These are phyloP conservation scores for Cirrhinus mrigala DNA, from an alignment of 2,797 vertebrate genomes.

Conservation along the genomic window DNA sequence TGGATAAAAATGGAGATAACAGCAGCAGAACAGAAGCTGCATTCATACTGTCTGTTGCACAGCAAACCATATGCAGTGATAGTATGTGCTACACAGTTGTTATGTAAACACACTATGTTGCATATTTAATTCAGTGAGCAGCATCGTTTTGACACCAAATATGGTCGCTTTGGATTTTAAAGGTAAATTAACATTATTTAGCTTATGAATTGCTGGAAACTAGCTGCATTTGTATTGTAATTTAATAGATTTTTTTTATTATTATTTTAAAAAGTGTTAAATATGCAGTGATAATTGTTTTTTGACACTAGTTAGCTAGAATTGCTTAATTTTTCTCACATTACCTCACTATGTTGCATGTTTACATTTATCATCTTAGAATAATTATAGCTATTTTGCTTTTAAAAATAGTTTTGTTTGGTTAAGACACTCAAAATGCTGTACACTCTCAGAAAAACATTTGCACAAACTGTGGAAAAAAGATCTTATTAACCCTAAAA, in stretches of 20 bases:
- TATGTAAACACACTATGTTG: background rate
- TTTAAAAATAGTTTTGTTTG: background rate
- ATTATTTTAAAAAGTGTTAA: background rate
- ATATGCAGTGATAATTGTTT: background rate
- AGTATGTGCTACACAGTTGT: background rate
- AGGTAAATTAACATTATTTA: background rate
- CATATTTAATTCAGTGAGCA: background rate
- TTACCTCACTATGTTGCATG: background rate
- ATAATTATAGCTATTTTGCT: background rate
- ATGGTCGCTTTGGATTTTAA: background rate
- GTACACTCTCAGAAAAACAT: too few relatives aligned
- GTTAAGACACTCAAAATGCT: too few relatives aligned
- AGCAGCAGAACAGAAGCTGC: conserved; percentile 1
- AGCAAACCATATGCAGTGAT: background rate
- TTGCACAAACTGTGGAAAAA: too few relatives aligned
- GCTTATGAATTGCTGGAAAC: background rate
- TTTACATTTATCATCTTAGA: background rate
- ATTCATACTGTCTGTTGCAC: background rate
- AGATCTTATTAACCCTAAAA: too few relatives aligned
- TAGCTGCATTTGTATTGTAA: background rate
- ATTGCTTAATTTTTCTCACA: background rate
- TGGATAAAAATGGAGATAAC: background rate
- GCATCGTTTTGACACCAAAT: background rate
- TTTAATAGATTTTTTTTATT: background rate
- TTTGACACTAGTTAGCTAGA: background rate